Conservation (phyloP, 2,797 vertebrate species). For the Chaetodon trifasciatus region DNA sequence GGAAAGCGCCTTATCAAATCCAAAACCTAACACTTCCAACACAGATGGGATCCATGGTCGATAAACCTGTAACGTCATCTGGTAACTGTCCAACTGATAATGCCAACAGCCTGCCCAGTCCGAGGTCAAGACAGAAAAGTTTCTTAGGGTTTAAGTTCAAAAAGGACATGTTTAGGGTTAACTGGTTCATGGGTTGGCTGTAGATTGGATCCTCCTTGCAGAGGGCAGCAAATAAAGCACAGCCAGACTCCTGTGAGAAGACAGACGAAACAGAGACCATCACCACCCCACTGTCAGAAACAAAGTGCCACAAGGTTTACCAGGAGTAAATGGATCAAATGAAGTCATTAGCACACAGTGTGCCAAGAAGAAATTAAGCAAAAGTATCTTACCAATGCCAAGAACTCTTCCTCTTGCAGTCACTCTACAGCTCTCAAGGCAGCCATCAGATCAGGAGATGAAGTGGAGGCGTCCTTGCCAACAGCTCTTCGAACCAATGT, state of each 20-base stretch:
- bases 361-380: background rate
- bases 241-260: conserved; percentile 72
- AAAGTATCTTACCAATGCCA: conserved; percentile 62
- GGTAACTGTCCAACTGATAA: conserved; percentile 62
- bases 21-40: conserved; percentile 38
- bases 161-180: conserved; percentile 52
- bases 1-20: conserved; percentile 48
- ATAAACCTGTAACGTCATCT: conserved; percentile 55
- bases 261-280: conserved; percentile 19
- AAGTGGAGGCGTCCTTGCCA: conserved; percentile 37
- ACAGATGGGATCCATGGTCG: conserved; percentile 50
- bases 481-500: conserved; percentile 28
- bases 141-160: conserved; percentile 71
- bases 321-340: background rate
- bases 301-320: background rate
- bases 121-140: conserved; percentile 58
- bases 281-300: background rate
- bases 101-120: conserved; percentile 53
- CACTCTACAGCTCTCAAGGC: conserved; percentile 52
- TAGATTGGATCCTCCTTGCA: conserved; percentile 71
- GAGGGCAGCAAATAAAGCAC: conserved; percentile 78
- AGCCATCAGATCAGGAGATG: conserved; percentile 46
- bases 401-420: conserved; percentile 43
- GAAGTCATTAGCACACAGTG: background rate
- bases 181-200: conserved; percentile 67